Evolutionary conservation across 2,797 vertebrate species (phyloP), one percentile per base, ranked within the genome.

Genomic region (Pteropus rufus): DNA sequence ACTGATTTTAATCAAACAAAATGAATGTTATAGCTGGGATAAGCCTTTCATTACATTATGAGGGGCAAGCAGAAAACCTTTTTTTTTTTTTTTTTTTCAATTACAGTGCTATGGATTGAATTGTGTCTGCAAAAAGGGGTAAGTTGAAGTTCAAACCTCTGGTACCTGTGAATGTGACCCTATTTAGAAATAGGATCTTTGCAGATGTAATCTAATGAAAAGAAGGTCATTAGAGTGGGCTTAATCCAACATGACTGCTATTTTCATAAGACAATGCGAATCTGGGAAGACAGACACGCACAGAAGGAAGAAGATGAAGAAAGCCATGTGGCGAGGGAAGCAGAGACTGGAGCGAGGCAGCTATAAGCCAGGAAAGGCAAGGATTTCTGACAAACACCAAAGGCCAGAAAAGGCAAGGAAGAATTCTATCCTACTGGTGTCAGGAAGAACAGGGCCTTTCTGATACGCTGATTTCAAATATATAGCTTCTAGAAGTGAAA

Each of bases 1-100:
- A 76, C 31, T 96, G n/a, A 76, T 88, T 95, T 93, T 52, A 94
- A 84, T 81, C 29, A 52, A 96, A 36, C 14, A 80, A 85, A 75
- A 31, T 76, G 41, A 79, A 90, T 70, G 54, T 60, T 69, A 87
- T 72, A 79, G 31, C 41, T 80, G 19, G 5, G 23, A 80, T 77
- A 94, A 91, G 14, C 19, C 31, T 73, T 96, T 82, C 41, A 90
- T 91, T 93, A 73, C 77, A 62, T 36, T 64, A 31, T 56, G 26
- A 10, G 23, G 5, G 65, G 8, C 60, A 96, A 87, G 73, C 11
- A 92, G 76, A 46, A 85, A 76, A 49, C 8, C 69, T 29, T 54
- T 56, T 72, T 62, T 77, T 24, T 10, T 2, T 34, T 34, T 34
- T 34, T 39, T 9, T 3, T 9, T 39, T 41, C 21, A 67, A 1